Base-by-base conservation (phyloP, 2,888 invertebrate species). In the Syritta pipiens region DNA sequence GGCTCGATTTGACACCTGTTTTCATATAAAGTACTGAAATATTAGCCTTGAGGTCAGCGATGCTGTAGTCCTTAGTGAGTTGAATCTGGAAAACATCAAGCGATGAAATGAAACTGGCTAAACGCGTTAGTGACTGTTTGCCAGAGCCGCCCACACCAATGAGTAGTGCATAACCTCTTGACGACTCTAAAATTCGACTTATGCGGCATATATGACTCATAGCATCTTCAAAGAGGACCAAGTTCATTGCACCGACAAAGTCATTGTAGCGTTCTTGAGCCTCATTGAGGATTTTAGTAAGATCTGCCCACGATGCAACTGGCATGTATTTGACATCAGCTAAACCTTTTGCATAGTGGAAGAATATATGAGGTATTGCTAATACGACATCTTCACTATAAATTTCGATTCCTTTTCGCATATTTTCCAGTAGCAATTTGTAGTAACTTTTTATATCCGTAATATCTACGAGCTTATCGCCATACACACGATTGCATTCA, bases 91-190 rank as follows among this genome's bases (percentile, higher is more conserved):
- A 97, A 0, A 97, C 96, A 88, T 98, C 97, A 46, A 97, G 90
- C 0, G 94, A 93, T 3, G 97, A 96, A 74, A 98, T 96, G 86
- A 95, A 98, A 0, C 97, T 93, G 0, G 98, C 94, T 12, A 98
- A 90, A 59, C 97, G 91, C 0, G 97, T 95, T 37, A 98, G 90
- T 2, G 96, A 96, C 88, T 98, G 97, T 86, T 97, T 97, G 49
- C 98, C 98, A 65, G 96, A 96, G 26, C 98, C 98, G 35, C 98
- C 98, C 0, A 98, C 98, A 20, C 98, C 98, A 17, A 98, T 94
- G 10, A 98, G 89, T 20, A 98, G 89, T 0, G 97, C 97, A 86
- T 98, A 97, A 9, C 98, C 97, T 83, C 97, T 91, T 0, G 97
- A 96, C 1, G 95, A 93, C 88, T 98, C 97, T 84, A 98, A 89